Base-by-base conservation (phyloP, 1,140 invertebrate species). In the Drosophila subpulchrella region DNA sequence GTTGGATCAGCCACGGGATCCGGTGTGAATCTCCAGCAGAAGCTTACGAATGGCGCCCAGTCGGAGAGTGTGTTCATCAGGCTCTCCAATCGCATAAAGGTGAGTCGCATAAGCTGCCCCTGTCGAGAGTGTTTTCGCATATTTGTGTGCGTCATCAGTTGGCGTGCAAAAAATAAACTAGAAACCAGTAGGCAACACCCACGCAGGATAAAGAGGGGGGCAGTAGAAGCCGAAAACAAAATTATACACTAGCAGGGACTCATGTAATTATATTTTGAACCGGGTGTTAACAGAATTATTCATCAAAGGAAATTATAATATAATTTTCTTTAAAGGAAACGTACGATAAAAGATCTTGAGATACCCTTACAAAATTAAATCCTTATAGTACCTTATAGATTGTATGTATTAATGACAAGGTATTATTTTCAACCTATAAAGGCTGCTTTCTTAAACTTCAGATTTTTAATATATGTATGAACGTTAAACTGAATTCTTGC, bases 21-120 rank as follows among this genome's bases (percentile, higher is more conserved):
- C 11, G 65, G 55, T 8, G 36, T 83, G 11, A 91, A 78, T 50
- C 51, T 82, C 15, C 89, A 91, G 47, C 78, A 90, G 36, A 91
- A 91, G 46, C 66, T 91, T 15, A 75, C 90, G 1, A 80, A 84
- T 58, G 86, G 95, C 85, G 93, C 92, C 6, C 96, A 97, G 80
- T 98, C 99, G 76, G 98, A 99, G 93, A 98, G 98, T 4, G 97
- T 99, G 24, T 99, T 99, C 92, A 95, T 99, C 78, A 94, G 98
- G 74, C 93, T 99, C 27, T 98, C 97, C 38, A 99, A 99, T 93
- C 95, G 98, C 85, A 98, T 99, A 30, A 98, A 98, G 95, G 96
- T 97, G 91, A 91, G 92, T 85, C 24, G 5, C 10, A 36, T 8
- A 4, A 17, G 57, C 20, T 24, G 15, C 32, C 15, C 34, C n/a